A percentile compares a stretch with the other conserved stretches of the same genome.
Conservation (phyloP, 2,888 invertebrate genomes). For the Acanthoscelides obtectus region DNA sequence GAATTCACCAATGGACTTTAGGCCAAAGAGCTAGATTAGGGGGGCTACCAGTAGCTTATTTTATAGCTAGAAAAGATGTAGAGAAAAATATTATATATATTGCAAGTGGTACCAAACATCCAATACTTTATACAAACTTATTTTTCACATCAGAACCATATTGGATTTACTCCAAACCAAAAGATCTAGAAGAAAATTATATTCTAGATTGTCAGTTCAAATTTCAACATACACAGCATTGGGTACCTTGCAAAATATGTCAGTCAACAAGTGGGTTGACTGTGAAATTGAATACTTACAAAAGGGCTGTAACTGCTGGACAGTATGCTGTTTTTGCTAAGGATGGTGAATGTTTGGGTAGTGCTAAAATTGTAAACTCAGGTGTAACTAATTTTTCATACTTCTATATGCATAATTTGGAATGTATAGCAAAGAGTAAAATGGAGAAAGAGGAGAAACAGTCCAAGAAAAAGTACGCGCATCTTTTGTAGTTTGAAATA, state of each 20-base stretch:
- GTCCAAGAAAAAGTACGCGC: background rate
- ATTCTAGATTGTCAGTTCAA: constrained; percentile 69
- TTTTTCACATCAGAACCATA: constrained; percentile 63
- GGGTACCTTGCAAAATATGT: constrained; percentile 61
- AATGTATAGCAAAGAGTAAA: background rate
- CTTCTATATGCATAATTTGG: constrained; percentile 29
- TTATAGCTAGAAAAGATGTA: constrained; percentile 67
- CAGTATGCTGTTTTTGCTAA: constrained; percentile 86
- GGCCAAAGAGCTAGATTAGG: constrained; percentile 79
- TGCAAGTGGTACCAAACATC: constrained; percentile 74
- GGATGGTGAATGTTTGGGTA: constrained; percentile 77
- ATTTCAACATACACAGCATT: constrained; percentile 78
- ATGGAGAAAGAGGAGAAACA: background rate
- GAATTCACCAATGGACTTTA: constrained; percentile 89
- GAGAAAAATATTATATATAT: constrained; percentile 71
- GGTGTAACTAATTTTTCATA: constrained; percentile 38
- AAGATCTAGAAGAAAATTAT: constrained; percentile 46
- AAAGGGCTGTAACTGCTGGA: constrained; percentile 80
- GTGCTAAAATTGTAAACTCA: constrained; percentile 63
- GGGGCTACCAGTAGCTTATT: constrained; percentile 63
- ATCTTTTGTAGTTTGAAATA: background rate
- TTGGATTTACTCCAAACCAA: constrained; percentile 69
- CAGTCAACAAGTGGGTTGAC: constrained; percentile 39
- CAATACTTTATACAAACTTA: constrained; percentile 64
- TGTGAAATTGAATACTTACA: constrained; percentile 17